Conservation (phyloP, 1,140 invertebrate genomes). For the Papilio machaon region DNA sequence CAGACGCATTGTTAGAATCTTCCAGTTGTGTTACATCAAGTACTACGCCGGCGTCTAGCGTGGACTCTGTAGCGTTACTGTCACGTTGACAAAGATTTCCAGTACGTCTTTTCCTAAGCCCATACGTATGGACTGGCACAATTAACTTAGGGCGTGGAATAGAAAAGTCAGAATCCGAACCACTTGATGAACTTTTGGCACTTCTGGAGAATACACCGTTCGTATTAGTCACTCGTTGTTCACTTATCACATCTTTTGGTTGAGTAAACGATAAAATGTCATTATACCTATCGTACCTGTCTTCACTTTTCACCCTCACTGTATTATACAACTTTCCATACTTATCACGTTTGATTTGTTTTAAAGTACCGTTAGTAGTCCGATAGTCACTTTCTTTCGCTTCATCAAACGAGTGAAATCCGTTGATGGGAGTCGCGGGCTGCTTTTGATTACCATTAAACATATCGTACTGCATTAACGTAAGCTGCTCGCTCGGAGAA, state of each 20-base stretch:
- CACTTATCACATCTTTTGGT: constrained; percentile 66
- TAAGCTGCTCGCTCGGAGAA: constrained; percentile 78
- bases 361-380: constrained; percentile 72
- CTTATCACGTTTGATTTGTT: constrained; percentile 76
- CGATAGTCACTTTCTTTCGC: constrained; percentile 77
- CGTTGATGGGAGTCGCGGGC: constrained; percentile 59
- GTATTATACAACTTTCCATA: constrained; percentile 78
- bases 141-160: constrained; percentile 93
- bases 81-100: constrained; percentile 85
- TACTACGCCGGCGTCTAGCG: constrained; percentile 71
- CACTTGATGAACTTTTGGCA: constrained; percentile 77
- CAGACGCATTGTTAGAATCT: constrained; percentile 55
- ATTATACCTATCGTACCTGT: constrained; percentile 76
- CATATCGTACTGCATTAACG: constrained; percentile 77
- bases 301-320: constrained; percentile 80
- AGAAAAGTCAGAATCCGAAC: constrained; percentile 86
- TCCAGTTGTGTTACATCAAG: constrained; percentile 72
- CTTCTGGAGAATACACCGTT: constrained; percentile 75
- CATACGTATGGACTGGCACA: constrained; percentile 93
- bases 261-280: constrained; percentile 66
- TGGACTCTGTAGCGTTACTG: constrained; percentile 72
- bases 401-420: constrained; percentile 61
- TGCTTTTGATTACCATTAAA: constrained; percentile 67
- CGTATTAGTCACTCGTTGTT: constrained; percentile 75
- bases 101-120: constrained; percentile 88